phyloP scores from a whole-genome alignment of 2,113 vertebrate genomes.

The Tenrec ecaudatus region DNA sequence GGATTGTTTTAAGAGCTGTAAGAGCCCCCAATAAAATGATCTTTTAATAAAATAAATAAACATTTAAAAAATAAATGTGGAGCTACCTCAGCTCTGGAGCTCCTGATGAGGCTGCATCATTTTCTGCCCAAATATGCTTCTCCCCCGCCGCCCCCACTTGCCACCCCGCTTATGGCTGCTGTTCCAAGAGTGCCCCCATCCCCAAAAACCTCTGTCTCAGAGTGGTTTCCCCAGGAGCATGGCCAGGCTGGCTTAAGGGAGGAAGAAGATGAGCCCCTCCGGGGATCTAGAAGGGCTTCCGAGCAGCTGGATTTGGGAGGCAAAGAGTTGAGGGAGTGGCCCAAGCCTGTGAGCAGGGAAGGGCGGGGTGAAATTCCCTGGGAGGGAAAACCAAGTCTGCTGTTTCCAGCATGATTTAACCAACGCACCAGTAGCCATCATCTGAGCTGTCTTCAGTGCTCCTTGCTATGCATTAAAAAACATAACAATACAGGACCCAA shows the following conservation, averaged over 20 bases:
- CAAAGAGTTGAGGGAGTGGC: neutral
- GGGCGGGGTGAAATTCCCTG: neutral
- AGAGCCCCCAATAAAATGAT: no score
- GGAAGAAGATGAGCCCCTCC: neutral
- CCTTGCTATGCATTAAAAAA: conserved; percentile 18
- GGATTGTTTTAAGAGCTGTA: no score
- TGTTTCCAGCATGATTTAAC: neutral
- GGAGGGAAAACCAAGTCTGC: neutral
- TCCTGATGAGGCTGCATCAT: neutral
- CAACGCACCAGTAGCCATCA: neutral
- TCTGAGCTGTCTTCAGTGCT: neutral
- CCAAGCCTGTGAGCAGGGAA: neutral
- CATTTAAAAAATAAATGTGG: neutral
- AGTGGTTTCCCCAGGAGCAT: neutral
- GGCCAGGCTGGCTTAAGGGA: no score
- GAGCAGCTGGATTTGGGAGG: neutral
- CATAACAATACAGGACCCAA: neutral
- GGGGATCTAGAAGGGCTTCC: neutral
- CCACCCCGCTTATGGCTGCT: neutral
- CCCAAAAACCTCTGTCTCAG: neutral
- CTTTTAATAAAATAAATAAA: no score
- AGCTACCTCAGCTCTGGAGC: neutral
- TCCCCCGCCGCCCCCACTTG: neutral
- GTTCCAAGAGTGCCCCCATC: neutral
- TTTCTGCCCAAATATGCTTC: neutral